Evolutionary conservation across 2,888 invertebrate species (phyloP).

Genomic region (Drosophila mimetica): DNA sequence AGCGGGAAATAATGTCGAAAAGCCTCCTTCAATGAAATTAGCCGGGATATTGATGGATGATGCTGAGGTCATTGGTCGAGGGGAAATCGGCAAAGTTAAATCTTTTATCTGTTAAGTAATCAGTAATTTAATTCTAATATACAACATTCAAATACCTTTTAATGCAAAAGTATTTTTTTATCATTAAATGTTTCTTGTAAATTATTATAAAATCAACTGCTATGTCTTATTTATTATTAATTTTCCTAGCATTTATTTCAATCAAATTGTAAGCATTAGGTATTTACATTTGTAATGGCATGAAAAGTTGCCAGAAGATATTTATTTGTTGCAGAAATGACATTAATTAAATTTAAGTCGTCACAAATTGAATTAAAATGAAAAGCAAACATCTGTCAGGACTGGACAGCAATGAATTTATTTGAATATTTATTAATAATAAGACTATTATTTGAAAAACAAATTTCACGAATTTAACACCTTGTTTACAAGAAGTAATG

Average conservation of each 20-base stretch:
- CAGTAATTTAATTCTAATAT: not conserved
- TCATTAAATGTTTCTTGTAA: not conserved
- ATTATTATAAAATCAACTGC: not conserved
- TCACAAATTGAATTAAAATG: slow-evolving; percentile 34
- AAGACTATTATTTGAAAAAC: too few species aligned
- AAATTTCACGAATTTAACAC: too few species aligned
- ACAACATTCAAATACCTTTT: not conserved
- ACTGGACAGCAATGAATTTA: not conserved
- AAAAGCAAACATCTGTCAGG: slow-evolving; percentile 19
- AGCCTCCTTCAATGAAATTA: slow-evolving; percentile 21
- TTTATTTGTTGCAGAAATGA: not conserved
- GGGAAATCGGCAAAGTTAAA: not conserved
- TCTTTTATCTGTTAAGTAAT: not conserved
- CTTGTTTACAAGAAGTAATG: too few species aligned
- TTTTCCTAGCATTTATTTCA: not conserved
- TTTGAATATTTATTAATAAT: too few species aligned
- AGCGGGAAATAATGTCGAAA: slow-evolving; percentile 16
- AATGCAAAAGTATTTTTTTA: not conserved
- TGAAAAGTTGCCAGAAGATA: not conserved
- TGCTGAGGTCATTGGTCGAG: slow-evolving; percentile 13
- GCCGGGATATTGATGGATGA: slow-evolving; percentile 63
- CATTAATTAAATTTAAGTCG: slow-evolving; percentile 65
- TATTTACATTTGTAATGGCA: not conserved
- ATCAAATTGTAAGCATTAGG: not conserved
- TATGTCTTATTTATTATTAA: not conserved